A percentile compares a stretch with the other conserved stretches of the same genome.
Conservation (phyloP, 1,140 invertebrate species). For the Drosophila lini region DNA sequence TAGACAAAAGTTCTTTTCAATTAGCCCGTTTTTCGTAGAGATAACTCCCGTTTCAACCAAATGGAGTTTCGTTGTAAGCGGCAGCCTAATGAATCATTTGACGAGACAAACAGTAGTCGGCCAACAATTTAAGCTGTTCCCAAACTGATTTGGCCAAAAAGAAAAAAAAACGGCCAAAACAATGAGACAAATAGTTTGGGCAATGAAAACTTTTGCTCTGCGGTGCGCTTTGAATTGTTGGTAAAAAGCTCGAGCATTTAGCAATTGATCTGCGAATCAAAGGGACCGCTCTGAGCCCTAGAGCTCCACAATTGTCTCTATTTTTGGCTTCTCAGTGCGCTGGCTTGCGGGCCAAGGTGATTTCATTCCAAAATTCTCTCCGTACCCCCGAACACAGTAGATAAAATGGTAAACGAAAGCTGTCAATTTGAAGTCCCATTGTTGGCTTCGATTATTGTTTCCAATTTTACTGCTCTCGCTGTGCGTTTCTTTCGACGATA, state of each 20-base stretch:
- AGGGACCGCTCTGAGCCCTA: slow-evolving; percentile 55
- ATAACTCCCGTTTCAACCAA: slow-evolving; percentile 38
- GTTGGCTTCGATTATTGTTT: slow-evolving; percentile 64
- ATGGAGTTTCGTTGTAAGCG: slow-evolving; percentile 68
- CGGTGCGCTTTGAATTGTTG: slow-evolving; percentile 64
- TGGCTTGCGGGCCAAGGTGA: slow-evolving; percentile 67
- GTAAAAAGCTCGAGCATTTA: slow-evolving; percentile 63
- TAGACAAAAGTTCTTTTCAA: slow-evolving; percentile 3
- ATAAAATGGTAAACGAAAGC: slow-evolving; percentile 78
- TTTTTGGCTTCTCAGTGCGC: slow-evolving; percentile 41
- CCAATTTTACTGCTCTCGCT: slow-evolving; percentile 41
- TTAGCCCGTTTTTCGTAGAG: slow-evolving; percentile 3
- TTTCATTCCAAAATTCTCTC: slow-evolving; percentile 67
- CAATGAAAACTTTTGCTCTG: slow-evolving; percentile 52
- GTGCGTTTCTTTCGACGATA: slow-evolving; percentile 35
- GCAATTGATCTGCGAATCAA: slow-evolving; percentile 78
- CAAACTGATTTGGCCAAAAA: slow-evolving; percentile 51
- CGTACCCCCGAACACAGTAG: slow-evolving; percentile 51
- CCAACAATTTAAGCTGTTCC: slow-evolving; percentile 71
- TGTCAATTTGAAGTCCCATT: slow-evolving; percentile 79
- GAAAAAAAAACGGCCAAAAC: slow-evolving; percentile 20
- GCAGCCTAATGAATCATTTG: slow-evolving; percentile 65
- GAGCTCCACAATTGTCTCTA: slow-evolving; percentile 69
- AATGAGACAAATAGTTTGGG: slow-evolving; percentile 44
- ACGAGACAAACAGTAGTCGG: slow-evolving; percentile 73